Conservation (phyloP, 2,113 vertebrate species). For the Mixornis gularis region DNA sequence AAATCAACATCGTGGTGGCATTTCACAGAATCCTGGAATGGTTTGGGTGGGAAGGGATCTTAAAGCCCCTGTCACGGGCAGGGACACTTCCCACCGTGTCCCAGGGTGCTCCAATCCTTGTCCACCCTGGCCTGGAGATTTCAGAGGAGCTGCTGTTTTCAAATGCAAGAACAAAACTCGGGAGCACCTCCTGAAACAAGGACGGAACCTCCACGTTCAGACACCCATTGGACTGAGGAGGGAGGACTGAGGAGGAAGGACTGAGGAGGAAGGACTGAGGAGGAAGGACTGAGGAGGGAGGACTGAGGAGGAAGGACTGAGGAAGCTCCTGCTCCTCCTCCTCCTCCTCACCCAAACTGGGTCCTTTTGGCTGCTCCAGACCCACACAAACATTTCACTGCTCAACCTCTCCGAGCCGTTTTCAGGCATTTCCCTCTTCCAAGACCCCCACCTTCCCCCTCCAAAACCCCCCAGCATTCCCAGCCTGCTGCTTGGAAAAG, state of each 20-base stretch:
- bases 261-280: not conserved
- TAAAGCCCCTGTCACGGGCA: not conserved
- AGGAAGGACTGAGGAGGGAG: not conserved
- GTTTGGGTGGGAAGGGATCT: not conserved
- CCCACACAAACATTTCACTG: not conserved
- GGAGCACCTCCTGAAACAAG: not conserved
- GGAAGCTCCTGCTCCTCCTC: not conserved
- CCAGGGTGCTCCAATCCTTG: not conserved
- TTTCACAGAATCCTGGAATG: not conserved
- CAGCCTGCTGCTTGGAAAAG: not conserved
- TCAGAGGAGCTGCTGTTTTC: not conserved
- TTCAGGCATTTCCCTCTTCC: not conserved
- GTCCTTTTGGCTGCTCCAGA: not conserved
- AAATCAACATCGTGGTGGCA: not conserved
- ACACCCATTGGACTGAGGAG: not conserved
- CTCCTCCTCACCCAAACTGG: not conserved
- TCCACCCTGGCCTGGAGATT: not conserved
- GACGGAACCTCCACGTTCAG: accelerated
- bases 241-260: not conserved
- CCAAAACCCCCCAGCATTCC: not conserved
- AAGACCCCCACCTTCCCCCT: not conserved
- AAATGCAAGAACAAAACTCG: not conserved
- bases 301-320: not conserved
- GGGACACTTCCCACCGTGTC: not conserved
- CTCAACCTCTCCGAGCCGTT: not conserved